A percentile compares a stretch with the other conserved stretches of the same genome.
These are phyloP conservation scores for Synergus laeviventris DNA, from an alignment of 2,888 invertebrate genomes.

Conservation along the genomic window DNA sequence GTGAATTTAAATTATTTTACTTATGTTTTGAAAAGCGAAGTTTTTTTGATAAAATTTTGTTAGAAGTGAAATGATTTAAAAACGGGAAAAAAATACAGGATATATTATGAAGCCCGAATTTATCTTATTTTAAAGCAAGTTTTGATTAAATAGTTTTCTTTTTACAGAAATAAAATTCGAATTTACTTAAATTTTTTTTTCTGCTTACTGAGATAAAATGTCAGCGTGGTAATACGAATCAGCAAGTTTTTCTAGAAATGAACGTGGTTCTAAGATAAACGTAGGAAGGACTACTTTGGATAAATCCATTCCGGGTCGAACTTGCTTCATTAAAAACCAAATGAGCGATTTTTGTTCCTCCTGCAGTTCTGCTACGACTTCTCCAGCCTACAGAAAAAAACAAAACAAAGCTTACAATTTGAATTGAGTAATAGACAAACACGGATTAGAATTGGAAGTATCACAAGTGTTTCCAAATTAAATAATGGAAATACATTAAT, in stretches of 20 bases:
- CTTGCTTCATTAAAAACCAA: constrained; percentile 96
- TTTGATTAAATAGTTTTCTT: neutral
- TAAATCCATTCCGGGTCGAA: constrained; percentile 96
- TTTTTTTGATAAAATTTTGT: too few relatives aligned
- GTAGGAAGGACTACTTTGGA: constrained; percentile 95
- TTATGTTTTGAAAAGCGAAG: too few relatives aligned
- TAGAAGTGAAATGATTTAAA: too few relatives aligned
- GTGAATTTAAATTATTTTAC: neutral
- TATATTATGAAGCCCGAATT: too few relatives aligned
- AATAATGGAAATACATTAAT: neutral
- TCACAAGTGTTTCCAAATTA: neutral
- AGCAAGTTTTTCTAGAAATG: constrained; percentile 94
- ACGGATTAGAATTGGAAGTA: neutral
- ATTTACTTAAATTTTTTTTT: neutral
- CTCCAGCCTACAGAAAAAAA: constrained; percentile 80
- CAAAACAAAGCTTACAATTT: neutral
- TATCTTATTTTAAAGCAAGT: too few relatives aligned
- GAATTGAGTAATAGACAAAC: neutral
- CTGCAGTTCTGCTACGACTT: constrained; percentile 93
- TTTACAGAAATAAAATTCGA: neutral
- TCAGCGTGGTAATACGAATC: constrained; percentile 97
- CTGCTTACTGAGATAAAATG: constrained; percentile 86
- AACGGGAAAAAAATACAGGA: too few relatives aligned
- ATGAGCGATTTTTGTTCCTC: constrained; percentile 97
- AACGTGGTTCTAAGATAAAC: constrained; percentile 94